phyloP scores from a whole-genome alignment of 2,888 invertebrate species.

The Allolobophora icterica region DNA sequence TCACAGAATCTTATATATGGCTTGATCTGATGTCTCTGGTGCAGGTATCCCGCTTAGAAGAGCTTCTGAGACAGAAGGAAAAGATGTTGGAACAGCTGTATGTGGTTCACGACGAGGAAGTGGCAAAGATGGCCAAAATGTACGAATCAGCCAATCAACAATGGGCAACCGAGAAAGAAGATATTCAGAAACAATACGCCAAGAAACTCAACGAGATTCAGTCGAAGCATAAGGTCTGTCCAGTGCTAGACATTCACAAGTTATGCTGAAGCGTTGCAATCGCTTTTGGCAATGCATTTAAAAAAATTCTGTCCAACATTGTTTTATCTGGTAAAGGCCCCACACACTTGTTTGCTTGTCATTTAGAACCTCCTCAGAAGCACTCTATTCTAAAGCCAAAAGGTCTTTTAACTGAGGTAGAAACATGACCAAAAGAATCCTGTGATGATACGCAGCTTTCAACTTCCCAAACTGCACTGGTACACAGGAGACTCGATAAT shows the following conservation, averaged over 20 bases:
- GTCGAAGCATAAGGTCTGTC: constrained; percentile 55
- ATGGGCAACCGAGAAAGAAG: constrained; percentile 61
- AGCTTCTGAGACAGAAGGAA: constrained; percentile 12
- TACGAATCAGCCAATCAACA: constrained; percentile 39
- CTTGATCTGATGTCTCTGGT: background rate
- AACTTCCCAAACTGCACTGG: too few relatives aligned
- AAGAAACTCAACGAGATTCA: constrained; percentile 58
- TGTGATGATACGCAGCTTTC: too few relatives aligned
- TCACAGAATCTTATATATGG: too few relatives aligned
- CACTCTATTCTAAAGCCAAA: background rate
- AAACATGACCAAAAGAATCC: too few relatives aligned
- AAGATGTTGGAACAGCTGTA: constrained; percentile 22
- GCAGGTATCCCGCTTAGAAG: background rate
- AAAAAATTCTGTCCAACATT: background rate
- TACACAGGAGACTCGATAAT: too few relatives aligned
- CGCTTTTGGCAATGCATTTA: background rate
- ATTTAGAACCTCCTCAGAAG: background rate
- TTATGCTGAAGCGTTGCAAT: background rate
- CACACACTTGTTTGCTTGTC: too few relatives aligned
- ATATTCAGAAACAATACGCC: constrained; percentile 60
- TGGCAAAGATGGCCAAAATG: constrained; percentile 51
- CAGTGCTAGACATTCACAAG: background rate
- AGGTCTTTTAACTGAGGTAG: background rate
- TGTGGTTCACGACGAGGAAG: constrained; percentile 55
- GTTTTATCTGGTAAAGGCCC: background rate